A percentile compares a stretch with the other conserved stretches of the same genome.
Evolutionary conservation across 2,797 vertebrate species (phyloP).

Genomic region (Scomberomorus guttatus): DNA sequence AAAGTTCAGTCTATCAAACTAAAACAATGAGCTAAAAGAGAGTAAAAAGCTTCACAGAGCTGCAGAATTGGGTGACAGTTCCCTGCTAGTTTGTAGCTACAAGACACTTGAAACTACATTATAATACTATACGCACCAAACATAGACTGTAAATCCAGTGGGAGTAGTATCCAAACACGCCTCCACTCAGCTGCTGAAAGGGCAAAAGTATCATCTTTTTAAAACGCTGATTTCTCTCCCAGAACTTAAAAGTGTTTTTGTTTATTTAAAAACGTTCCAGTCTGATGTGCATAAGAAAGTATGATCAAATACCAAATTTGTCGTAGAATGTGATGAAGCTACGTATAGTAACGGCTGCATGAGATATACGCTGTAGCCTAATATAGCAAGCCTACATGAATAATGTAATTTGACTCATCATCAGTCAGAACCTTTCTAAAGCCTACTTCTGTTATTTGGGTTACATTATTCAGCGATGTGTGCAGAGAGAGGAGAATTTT

Average conservation of each 20-base stretch:
- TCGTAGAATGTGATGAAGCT: constrained; percentile 3
- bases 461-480: constrained; percentile 20
- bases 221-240: neutral
- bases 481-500: constrained; percentile 9
- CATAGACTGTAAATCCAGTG: neutral
- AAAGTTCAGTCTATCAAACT: too few species aligned
- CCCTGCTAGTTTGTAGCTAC: too few species aligned
- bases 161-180: neutral
- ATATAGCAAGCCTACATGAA: constrained; percentile 51
- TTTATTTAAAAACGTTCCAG: neutral
- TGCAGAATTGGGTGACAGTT: too few species aligned
- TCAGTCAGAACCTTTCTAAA: constrained; percentile 33
- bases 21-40: too few species aligned
- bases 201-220: neutral
- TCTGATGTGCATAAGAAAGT: neutral
- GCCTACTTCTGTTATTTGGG: constrained; percentile 31
- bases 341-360: constrained; percentile 21
- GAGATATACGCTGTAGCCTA: constrained; percentile 23
- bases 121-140: neutral
- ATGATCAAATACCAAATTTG: neutral
- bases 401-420: constrained; percentile 53
- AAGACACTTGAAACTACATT: neutral
- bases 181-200: neutral
- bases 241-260: neutral
- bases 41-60: too few species aligned